Conservation (phyloP, 2,797 vertebrate genomes). For the Euthynnus affinis region DNA sequence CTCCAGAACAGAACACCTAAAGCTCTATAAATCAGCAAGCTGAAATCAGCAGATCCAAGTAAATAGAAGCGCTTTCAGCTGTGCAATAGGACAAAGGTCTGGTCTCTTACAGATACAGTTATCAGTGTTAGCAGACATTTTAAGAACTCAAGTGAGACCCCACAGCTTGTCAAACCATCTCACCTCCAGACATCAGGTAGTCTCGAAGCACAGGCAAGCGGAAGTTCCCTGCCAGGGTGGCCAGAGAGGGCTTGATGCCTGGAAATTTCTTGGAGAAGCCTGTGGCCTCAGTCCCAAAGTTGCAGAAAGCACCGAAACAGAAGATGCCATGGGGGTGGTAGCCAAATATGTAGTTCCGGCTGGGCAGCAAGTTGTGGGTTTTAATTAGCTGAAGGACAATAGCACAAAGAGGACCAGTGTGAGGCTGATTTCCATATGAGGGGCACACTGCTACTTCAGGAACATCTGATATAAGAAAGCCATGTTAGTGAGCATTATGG, state of each 20-base stretch:
- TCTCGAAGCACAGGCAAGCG: conserved; percentile 94
- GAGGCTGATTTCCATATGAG: conserved; percentile 21
- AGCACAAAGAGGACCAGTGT: conserved; percentile 44
- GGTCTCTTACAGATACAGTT: conserved; percentile 36
- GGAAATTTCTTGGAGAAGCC: conserved; percentile 96
- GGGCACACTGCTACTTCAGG: not conserved
- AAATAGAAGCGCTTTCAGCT: conserved; percentile 58
- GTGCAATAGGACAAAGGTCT: conserved; percentile 78
- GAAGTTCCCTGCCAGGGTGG: conserved; percentile 96
- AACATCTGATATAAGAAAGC: conserved; percentile 4
- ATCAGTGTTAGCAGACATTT: conserved; percentile 43
- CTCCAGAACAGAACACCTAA: conserved; percentile 28
- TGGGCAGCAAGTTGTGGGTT: conserved; percentile 94
- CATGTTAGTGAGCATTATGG: not conserved
- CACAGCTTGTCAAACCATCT: conserved; percentile 56
- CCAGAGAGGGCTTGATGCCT: conserved; percentile 93
- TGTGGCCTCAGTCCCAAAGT: conserved; percentile 97
- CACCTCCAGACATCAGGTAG: conserved; percentile 98
- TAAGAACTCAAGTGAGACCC: conserved; percentile 22
- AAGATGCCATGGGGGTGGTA: conserved; percentile 98
- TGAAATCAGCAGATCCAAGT: conserved; percentile 60
- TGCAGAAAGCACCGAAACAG: conserved; percentile 96
- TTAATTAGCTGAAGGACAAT: conserved; percentile 91
- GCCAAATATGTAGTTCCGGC: conserved; percentile 96
- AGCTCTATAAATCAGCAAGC: conserved; percentile 40